A percentile compares a stretch with the other conserved stretches of the same genome.
These are phyloP conservation scores for Aleadryas rufinucha DNA, from an alignment of 2,113 vertebrate species.

Conservation along the genomic window DNA sequence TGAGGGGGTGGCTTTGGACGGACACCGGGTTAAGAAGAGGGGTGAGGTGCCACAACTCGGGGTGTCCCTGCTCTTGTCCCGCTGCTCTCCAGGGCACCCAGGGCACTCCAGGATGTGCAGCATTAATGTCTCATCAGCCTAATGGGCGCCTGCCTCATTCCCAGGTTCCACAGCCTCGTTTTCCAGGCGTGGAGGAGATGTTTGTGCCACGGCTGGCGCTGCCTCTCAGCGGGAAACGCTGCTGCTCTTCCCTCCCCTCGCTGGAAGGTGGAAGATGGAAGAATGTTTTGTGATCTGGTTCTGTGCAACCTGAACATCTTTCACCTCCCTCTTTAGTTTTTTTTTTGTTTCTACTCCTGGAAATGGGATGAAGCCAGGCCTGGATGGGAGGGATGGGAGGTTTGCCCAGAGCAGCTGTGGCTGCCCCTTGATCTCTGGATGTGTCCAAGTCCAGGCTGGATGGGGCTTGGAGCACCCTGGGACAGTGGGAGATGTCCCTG, in stretches of 20 bases:
- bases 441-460: background rate
- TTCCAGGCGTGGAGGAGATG: background rate
- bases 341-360: background rate
- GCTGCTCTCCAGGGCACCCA: background rate
- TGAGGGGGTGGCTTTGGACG: background rate
- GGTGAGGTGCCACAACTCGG: background rate
- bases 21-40: accelerated
- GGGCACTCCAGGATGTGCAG: accelerated
- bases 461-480: accelerated
- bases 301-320: background rate
- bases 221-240: background rate
- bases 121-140: constrained; percentile 8
- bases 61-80: background rate
- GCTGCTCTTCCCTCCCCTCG: background rate
- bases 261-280: background rate
- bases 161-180: background rate
- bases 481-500: background rate
- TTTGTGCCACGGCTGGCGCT: background rate
- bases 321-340: background rate
- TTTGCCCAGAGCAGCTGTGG: background rate
- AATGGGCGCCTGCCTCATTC: background rate
- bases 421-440: background rate
- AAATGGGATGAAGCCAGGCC: background rate
- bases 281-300: background rate
- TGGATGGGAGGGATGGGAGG: background rate